phyloP scores from a whole-genome alignment of 1,140 invertebrate genomes.

The Trachymyrmex cornetzi region DNA sequence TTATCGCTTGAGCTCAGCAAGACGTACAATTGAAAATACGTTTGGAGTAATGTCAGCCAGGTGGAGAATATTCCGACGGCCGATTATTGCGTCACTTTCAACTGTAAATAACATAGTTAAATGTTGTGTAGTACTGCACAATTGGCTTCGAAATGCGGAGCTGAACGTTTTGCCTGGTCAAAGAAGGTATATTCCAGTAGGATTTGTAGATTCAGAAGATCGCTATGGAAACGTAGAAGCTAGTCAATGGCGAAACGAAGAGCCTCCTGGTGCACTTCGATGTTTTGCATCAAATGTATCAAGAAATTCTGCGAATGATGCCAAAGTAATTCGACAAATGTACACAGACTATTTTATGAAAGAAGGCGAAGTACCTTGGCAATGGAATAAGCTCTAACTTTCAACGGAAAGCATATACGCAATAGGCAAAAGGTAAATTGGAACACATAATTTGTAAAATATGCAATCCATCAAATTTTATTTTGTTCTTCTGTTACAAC shows the following conservation, averaged over 20 bases:
- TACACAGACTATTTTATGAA: background rate
- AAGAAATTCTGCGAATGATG: background rate
- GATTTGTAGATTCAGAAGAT: background rate
- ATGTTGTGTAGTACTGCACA: background rate
- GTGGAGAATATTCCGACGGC: background rate
- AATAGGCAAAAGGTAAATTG: background rate
- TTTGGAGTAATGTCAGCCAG: slow-evolving; percentile 14
- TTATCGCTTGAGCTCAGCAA: too few relatives aligned
- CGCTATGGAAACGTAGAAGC: background rate
- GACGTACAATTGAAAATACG: background rate
- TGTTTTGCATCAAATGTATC: background rate
- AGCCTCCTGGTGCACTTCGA: too few relatives aligned
- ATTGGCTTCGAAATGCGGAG: background rate
- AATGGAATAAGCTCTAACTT: background rate
- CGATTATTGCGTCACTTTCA: background rate
- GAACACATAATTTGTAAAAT: background rate
- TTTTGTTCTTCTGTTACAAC: background rate
- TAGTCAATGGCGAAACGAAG: background rate
- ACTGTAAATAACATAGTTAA: background rate
- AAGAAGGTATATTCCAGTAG: background rate
- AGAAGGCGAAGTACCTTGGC: background rate
- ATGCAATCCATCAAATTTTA: background rate
- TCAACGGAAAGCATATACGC: background rate
- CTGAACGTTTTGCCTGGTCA: background rate
- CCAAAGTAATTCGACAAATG: background rate